These are phyloP conservation scores for Pyrgilauda ruficollis DNA, from an alignment of 2,113 vertebrate species.

Conservation along the genomic window DNA sequence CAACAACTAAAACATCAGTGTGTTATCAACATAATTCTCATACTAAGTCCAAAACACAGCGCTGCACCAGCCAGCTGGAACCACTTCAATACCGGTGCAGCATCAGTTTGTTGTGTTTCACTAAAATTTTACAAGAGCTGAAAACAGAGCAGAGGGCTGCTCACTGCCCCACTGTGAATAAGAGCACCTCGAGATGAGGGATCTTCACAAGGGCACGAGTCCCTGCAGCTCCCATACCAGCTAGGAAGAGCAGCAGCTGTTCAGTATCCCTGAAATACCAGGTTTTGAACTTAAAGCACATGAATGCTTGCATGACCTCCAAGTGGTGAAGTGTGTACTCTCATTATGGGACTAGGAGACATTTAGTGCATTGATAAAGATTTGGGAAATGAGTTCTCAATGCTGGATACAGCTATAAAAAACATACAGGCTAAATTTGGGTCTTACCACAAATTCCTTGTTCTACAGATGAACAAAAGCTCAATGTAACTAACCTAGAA, in stretches of 20 bases:
- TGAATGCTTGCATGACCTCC: neutral
- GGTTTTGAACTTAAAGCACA: neutral
- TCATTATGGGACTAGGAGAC: neutral
- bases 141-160: neutral
- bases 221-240: neutral
- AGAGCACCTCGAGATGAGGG: fast-evolving
- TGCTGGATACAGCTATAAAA: neutral
- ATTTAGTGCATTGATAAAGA: neutral
- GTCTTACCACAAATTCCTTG: neutral
- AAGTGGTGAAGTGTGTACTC: neutral
- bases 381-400: neutral
- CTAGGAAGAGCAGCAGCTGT: neutral
- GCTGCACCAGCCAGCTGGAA: neutral
- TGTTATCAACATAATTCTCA: neutral
- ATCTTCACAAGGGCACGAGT: neutral
- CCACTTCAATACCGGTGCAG: neutral
- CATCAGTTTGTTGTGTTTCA: neutral
- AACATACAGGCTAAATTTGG: neutral
- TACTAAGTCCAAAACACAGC: neutral
- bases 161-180: neutral
- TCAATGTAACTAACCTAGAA: neutral
- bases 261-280: neutral
- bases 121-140: neutral
- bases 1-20: neutral
- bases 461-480: neutral